These are phyloP conservation scores for Pocillopora meandrina DNA, from an alignment of 92 coral and sea anemone species.

Conservation along the genomic window DNA sequence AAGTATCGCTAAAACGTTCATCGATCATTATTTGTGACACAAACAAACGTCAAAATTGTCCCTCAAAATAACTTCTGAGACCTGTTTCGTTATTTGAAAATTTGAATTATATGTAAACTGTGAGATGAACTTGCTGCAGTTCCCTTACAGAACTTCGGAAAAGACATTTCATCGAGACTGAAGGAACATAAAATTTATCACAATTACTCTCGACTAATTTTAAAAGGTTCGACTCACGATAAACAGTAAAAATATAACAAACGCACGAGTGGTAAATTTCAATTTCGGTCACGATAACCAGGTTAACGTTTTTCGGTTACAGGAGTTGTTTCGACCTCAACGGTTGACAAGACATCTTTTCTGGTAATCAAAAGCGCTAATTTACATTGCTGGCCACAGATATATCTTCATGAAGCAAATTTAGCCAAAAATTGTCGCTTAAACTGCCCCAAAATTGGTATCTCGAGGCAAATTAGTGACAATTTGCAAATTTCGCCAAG, in stretches of 20 bases:
- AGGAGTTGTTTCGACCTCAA: neutral
- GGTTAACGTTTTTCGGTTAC: neutral
- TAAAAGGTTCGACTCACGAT: neutral
- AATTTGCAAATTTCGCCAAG: neutral
- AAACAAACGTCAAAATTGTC: neutral
- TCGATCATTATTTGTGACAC: neutral
- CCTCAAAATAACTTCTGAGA: neutral
- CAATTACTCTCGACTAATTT: too few species aligned
- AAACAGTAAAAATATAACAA: neutral
- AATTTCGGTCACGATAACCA: slow-evolving; percentile 22
- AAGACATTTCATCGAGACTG: too few species aligned
- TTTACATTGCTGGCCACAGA: too few species aligned
- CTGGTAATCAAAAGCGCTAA: too few species aligned
- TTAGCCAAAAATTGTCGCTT: too few species aligned
- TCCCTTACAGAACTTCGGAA: too few species aligned
- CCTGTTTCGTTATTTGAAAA: neutral
- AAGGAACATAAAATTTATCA: too few species aligned
- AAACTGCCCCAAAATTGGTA: neutral
- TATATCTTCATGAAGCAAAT: too few species aligned
- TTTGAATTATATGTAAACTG: too few species aligned
- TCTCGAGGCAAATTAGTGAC: neutral
- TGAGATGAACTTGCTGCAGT: too few species aligned
- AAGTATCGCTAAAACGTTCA: neutral
- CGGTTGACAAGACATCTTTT: neutral
- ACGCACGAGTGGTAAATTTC: slow-evolving; percentile 3